Conservation (phyloP, 1,140 invertebrate genomes). For the Trichoplusia ni region DNA sequence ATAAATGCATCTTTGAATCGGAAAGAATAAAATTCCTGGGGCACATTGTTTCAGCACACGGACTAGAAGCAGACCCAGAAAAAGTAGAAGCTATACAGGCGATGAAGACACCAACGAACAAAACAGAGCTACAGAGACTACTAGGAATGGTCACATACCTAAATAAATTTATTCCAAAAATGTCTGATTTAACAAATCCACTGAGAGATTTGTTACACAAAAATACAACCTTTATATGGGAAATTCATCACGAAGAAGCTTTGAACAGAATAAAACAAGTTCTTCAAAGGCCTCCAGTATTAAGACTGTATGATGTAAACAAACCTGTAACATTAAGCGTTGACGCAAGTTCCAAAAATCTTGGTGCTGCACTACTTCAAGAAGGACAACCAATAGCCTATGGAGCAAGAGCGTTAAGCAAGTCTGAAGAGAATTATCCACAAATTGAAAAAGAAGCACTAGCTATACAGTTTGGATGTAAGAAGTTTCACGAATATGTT, state of each 20-base stretch:
- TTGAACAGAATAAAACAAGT: too few species aligned
- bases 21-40: neutral
- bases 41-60: too few species aligned
- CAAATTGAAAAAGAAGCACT: constrained; percentile 72
- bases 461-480: constrained; percentile 55
- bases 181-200: too few species aligned
- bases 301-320: too few species aligned
- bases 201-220: too few species aligned
- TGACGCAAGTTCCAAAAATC: constrained; percentile 55
- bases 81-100: neutral
- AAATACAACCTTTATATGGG: too few species aligned
- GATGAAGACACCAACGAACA: neutral
- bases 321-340: too few species aligned
- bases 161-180: too few species aligned
- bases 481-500: constrained; percentile 58
- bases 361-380: constrained; percentile 52
- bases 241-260: too few species aligned
- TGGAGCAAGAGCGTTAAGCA: constrained; percentile 50
- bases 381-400: constrained; percentile 56
- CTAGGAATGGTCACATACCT: too few species aligned
- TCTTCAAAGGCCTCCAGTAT: too few species aligned
- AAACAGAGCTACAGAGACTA: too few species aligned
- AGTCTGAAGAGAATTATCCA: constrained; percentile 23
- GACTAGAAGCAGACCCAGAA: neutral
- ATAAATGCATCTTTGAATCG: constrained; percentile 36